Conservation (phyloP, 2,797 vertebrate species). For the Falco cherrug region DNA sequence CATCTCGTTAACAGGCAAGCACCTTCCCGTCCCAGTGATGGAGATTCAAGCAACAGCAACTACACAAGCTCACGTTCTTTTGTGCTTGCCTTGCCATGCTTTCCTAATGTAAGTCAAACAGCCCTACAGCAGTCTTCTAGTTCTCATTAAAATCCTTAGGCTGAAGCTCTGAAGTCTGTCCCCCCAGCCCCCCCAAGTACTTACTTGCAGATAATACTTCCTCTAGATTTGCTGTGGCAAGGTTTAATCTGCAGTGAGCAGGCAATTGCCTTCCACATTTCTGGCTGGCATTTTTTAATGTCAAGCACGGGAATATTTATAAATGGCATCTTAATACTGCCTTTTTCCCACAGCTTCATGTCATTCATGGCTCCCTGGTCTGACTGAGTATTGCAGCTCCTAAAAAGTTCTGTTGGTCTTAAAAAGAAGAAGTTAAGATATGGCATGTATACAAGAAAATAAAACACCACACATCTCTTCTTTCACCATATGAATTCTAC, state of each 20-base stretch:
- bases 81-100: neutral
- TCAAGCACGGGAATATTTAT: conserved; percentile 98
- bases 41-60: neutral
- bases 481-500: neutral
- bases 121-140: neutral
- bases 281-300: conserved; percentile 92
- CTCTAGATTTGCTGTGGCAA: conserved; percentile 95
- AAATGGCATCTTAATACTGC: conserved; percentile 97
- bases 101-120: neutral
- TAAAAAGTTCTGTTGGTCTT: conserved; percentile 97
- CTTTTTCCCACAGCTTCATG: conserved; percentile 98
- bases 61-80: neutral
- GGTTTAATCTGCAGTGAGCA: conserved; percentile 98
- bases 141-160: neutral
- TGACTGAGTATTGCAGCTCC: conserved; percentile 95
- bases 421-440: conserved; percentile 42
- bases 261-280: conserved; percentile 98
- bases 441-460: neutral
- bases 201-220: conserved; percentile 97
- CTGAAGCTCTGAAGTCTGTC: neutral
- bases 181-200: conserved; percentile 42
- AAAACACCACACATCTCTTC: neutral
- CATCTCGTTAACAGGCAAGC: neutral
- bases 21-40: neutral
- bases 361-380: conserved; percentile 98